Percentiles rank a stretch among this genome's conserved stretches.
Conservation (phyloP, 1,140 invertebrate genomes). For the Zaprionus vittiger region DNA sequence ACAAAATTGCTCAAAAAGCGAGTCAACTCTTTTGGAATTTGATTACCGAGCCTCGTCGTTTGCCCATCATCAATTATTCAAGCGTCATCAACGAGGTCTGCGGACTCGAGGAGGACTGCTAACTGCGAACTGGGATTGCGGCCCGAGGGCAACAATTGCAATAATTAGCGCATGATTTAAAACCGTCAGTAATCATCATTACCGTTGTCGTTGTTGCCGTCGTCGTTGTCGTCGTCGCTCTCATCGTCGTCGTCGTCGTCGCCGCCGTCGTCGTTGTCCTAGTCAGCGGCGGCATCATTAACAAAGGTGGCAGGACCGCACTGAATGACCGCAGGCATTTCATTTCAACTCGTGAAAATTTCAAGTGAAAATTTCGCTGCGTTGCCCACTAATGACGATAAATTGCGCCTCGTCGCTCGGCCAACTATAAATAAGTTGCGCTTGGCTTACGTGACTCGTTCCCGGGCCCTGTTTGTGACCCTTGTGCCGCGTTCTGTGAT, state of each 20-base stretch:
- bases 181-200: conserved; percentile 82
- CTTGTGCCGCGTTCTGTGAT: not conserved
- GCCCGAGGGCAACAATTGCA: conserved; percentile 70
- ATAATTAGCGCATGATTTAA: conserved; percentile 83
- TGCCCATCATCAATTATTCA: conserved; percentile 75
- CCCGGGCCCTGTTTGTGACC: conserved; percentile 2
- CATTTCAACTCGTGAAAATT: conserved; percentile 74
- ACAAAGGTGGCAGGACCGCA: conserved; percentile 57
- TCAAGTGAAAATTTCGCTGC: conserved; percentile 75
- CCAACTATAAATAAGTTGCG: conserved; percentile 77
- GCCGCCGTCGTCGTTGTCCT: conserved; percentile 25
- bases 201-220: conserved; percentile 61
- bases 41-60: conserved; percentile 57
- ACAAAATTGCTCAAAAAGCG: conserved; percentile 47
- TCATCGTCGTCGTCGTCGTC: conserved; percentile 37
- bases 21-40: conserved; percentile 73
- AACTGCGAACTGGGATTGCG: conserved; percentile 8
- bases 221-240: conserved; percentile 9
- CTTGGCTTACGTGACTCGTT: conserved; percentile 39
- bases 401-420: conserved; percentile 63
- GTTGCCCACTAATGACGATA: conserved; percentile 74
- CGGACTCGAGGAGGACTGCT: conserved; percentile 15
- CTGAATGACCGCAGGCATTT: conserved; percentile 68
- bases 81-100: conserved; percentile 50
- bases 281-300: conserved; percentile 56